These are phyloP conservation scores for Sipha maydis DNA, from an alignment of 2,888 invertebrate species.

Conservation along the genomic window DNA sequence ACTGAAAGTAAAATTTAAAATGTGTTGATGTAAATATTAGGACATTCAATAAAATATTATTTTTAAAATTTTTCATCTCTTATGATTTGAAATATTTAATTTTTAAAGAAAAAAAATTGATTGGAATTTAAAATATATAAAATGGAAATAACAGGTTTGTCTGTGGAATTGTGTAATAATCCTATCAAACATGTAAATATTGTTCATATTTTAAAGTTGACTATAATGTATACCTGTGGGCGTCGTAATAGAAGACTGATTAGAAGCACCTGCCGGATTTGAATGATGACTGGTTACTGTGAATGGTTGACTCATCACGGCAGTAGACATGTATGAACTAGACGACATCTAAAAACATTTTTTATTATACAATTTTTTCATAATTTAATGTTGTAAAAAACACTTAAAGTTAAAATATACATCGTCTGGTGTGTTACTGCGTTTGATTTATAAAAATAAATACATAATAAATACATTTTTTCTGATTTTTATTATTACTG, in stretches of 20 bases:
- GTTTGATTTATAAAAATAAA: too few species aligned
- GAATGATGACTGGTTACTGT: constrained; percentile 76
- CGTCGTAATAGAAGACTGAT: constrained; percentile 54
- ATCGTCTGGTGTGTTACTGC: too few species aligned
- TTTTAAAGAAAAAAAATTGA: background rate
- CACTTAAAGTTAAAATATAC: background rate
- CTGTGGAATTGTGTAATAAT: background rate
- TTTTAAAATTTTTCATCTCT: too few species aligned
- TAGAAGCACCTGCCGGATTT: constrained; percentile 41
- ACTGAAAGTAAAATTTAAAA: too few species aligned
- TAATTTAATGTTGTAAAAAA: background rate
- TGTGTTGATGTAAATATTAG: too few species aligned
- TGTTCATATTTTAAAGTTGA: background rate
- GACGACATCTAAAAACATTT: constrained; percentile 84
- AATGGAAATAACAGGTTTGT: background rate
- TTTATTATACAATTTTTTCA: background rate
- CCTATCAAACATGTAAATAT: background rate
- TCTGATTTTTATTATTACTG: too few species aligned
- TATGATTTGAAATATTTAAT: background rate
- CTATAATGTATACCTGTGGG: constrained; percentile 20
- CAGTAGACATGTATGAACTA: constrained; percentile 77
- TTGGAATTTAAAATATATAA: background rate
- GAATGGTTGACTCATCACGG: constrained; percentile 93
- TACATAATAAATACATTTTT: too few species aligned
- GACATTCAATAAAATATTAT: too few species aligned